phyloP scores from a whole-genome alignment of 2,113 vertebrate species.

The Mugil cephalus region DNA sequence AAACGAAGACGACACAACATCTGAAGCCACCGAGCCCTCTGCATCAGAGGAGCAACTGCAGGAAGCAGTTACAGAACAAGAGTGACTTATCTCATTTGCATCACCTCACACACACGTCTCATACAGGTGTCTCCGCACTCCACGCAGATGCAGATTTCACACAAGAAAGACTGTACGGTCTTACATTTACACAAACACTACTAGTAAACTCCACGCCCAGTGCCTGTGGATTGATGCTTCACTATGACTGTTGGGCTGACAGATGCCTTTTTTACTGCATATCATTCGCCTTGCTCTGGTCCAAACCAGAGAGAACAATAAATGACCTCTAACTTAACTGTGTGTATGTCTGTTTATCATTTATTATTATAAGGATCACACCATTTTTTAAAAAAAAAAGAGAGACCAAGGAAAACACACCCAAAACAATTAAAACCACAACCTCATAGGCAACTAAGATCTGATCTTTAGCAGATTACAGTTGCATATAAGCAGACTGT shows the following conservation, averaged over 20 bases:
- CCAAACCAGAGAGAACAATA: constrained; percentile 78
- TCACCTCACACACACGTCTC: constrained; percentile 33
- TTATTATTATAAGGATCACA: not conserved
- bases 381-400: too few species aligned
- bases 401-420: too few species aligned
- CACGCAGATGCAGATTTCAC: constrained; percentile 82
- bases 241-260: constrained; percentile 75
- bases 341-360: constrained; percentile 7
- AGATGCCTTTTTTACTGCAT: constrained; percentile 80
- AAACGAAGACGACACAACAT: constrained; percentile 44
- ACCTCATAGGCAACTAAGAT: too few species aligned
- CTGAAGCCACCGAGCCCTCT: constrained; percentile 87
- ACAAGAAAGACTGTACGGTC: constrained; percentile 58
- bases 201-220: constrained; percentile 62
- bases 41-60: constrained; percentile 88
- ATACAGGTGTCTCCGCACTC: constrained; percentile 43
- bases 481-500: too few species aligned
- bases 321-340: constrained; percentile 75
- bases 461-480: too few species aligned
- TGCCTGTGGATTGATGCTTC: constrained; percentile 81
- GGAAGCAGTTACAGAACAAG: constrained; percentile 85
- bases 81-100: constrained; percentile 76
- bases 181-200: constrained; percentile 53
- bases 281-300: constrained; percentile 79
- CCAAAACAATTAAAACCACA: too few species aligned